phyloP scores from a whole-genome alignment of 35 echinoderm and acorn worm genomes.

The Apostichopus japonicus region DNA sequence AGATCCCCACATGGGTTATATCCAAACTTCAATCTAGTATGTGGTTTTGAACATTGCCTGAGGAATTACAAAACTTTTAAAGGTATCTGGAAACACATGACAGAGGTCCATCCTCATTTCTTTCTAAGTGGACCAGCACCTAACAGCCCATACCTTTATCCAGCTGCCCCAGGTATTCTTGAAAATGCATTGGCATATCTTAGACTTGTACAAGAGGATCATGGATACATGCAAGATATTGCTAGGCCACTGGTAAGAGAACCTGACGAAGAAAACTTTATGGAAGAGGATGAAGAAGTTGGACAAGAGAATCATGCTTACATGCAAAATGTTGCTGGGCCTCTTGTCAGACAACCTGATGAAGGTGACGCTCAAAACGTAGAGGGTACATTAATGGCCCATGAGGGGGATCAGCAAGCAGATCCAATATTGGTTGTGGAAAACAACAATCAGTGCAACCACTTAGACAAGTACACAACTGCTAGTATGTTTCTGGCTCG shows the following conservation, averaged over 20 bases:
- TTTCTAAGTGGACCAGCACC: neutral
- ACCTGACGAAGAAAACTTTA: too few relatives aligned
- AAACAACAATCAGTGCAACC: neutral
- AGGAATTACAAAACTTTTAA: too few relatives aligned
- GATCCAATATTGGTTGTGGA: neutral
- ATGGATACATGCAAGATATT: neutral
- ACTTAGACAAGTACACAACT: neutral
- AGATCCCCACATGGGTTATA: too few relatives aligned
- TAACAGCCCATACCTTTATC: neutral
- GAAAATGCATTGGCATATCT: neutral
- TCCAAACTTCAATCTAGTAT: too few relatives aligned
- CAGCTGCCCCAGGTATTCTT: neutral
- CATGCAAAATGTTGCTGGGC: neutral
- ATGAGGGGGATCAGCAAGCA: neutral
- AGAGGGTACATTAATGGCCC: neutral
- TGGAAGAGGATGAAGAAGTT: too few relatives aligned
- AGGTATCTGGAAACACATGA: too few relatives aligned
- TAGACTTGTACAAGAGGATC: neutral
- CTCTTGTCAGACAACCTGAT: neutral
- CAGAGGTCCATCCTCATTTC: neutral
- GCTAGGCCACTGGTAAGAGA: too few relatives aligned
- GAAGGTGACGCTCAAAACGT: neutral
- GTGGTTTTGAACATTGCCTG: too few relatives aligned
- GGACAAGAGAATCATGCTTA: neutral
- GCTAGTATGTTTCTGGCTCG: neutral